These are phyloP conservation scores for Strigops habroptila DNA, from an alignment of 2,113 vertebrate species.

Conservation along the genomic window DNA sequence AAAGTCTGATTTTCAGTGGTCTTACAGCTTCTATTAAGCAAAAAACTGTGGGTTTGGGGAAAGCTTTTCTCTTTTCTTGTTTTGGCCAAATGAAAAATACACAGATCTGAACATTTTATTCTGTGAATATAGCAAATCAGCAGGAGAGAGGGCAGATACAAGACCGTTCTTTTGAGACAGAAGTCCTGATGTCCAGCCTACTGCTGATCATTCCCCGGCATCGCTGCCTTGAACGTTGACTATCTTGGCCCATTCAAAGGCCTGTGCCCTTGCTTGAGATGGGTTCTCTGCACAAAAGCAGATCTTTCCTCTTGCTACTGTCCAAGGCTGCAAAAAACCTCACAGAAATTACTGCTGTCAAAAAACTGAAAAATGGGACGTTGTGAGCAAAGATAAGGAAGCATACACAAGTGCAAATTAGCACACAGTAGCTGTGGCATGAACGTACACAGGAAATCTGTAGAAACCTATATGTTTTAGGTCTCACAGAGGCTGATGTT, in stretches of 20 bases:
- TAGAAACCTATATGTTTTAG: not conserved
- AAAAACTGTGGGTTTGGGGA: not conserved
- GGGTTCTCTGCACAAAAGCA: not conserved
- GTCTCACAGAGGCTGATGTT: not conserved
- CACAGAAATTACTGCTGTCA: not conserved
- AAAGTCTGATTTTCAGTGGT: not conserved
- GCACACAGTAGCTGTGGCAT: not conserved
- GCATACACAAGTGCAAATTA: not conserved
- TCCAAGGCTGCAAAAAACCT: not conserved
- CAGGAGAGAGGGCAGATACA: not conserved
- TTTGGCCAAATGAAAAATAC: not conserved
- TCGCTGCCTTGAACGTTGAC: accelerated
- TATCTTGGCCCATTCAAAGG: not conserved
- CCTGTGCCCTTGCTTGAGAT: not conserved
- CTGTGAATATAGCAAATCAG: not conserved
- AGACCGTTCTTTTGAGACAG: not conserved
- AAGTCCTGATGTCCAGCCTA: not conserved
- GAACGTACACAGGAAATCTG: not conserved
- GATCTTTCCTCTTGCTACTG: not conserved
- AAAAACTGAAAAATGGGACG: not conserved
- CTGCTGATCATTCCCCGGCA: not conserved
- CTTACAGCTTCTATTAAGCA: not conserved
- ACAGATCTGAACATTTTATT: not conserved
- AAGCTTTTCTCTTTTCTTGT: not conserved
- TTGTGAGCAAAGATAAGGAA: not conserved